Conservation (phyloP, 2,113 vertebrate species). For the Mustela nigripes region DNA sequence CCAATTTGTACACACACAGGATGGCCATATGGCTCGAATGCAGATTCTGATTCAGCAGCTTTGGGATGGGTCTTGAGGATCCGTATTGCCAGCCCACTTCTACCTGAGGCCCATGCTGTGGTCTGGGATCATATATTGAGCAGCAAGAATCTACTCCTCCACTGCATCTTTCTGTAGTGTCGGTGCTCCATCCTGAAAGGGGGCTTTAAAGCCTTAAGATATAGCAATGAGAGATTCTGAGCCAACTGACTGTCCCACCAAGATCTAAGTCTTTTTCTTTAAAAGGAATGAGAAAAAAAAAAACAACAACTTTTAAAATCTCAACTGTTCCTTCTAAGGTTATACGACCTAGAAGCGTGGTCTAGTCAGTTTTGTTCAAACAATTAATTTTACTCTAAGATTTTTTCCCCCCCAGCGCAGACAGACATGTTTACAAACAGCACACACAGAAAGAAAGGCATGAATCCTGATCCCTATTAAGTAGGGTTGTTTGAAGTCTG, state of each 20-base stretch:
- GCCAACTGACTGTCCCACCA: not conserved
- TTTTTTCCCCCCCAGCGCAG: not conserved
- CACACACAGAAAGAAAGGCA: not conserved
- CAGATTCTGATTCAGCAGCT: not conserved
- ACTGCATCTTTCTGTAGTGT: not conserved
- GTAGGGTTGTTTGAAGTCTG: not conserved
- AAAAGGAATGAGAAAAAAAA: not conserved
- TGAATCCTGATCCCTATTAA: not conserved
- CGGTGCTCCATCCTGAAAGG: not conserved
- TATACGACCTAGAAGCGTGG: not conserved
- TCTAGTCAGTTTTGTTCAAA: not conserved
- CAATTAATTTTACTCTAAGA: not conserved
- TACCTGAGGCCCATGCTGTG: not conserved
- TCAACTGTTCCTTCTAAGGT: not conserved
- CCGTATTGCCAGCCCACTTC: not conserved
- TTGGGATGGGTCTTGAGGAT: not conserved
- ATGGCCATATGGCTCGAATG: not conserved
- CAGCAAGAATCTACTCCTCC: not conserved
- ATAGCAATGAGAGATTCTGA: not conserved
- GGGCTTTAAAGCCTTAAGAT: not conserved
- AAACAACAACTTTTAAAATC: not conserved
- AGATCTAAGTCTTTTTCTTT: constrained; percentile 34
- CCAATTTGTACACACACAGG: not conserved
- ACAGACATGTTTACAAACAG: not conserved
- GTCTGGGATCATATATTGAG: not conserved